These are phyloP conservation scores for Zoanthus gigantus DNA, from an alignment of 92 coral and sea anemone species.

Conservation along the genomic window DNA sequence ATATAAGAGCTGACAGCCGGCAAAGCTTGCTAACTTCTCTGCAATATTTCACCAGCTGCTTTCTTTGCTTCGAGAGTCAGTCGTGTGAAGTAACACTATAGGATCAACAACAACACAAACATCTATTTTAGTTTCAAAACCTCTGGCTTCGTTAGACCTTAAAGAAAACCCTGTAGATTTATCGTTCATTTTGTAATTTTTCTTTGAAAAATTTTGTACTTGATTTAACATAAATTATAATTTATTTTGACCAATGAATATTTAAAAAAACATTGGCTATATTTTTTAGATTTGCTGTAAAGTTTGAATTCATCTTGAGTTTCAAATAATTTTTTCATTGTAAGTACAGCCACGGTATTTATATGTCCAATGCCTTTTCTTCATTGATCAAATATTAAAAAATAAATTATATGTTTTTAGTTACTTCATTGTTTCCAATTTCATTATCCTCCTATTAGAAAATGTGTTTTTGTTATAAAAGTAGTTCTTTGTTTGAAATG, in stretches of 20 bases:
- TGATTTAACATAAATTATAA: not conserved
- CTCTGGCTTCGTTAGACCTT: too few relatives aligned
- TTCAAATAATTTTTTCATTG: not conserved
- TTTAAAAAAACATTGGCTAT: not conserved
- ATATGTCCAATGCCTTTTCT: too few relatives aligned
- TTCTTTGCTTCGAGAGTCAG: too few relatives aligned
- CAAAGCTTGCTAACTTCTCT: too few relatives aligned
- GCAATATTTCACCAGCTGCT: too few relatives aligned
- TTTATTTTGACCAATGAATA: not conserved
- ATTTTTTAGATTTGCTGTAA: not conserved
- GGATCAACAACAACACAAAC: too few relatives aligned
- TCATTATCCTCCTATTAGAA: not conserved
- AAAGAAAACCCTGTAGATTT: too few relatives aligned
- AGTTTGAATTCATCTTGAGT: not conserved
- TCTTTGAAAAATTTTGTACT: not conserved
- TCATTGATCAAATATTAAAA: too few relatives aligned
- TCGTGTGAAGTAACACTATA: too few relatives aligned
- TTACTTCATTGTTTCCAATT: not conserved
- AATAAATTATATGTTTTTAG: too few relatives aligned
- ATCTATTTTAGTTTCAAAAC: too few relatives aligned
- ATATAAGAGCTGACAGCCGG: too few relatives aligned
- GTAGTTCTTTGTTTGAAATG: not conserved
- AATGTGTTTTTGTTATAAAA: not conserved
- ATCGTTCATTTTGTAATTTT: not conserved
- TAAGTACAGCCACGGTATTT: not conserved